Conservation (phyloP, 2,797 vertebrate genomes). For the Ctenopoma kingsleyae region DNA sequence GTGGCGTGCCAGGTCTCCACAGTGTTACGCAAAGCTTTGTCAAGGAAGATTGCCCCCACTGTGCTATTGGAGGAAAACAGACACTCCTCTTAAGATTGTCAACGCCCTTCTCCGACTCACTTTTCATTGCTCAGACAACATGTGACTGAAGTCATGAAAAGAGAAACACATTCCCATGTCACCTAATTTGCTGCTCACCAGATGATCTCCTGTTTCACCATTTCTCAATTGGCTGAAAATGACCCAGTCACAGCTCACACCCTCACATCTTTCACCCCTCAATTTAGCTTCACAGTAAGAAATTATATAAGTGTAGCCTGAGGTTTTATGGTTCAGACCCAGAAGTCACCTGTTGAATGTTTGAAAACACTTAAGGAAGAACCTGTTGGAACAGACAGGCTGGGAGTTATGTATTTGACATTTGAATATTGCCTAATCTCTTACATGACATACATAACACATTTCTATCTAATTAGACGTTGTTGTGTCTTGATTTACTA, state of each 20-base stretch:
- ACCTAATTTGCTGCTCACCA: not conserved
- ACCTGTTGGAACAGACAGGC: not conserved
- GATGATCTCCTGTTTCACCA: conserved; percentile 25
- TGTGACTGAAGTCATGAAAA: conserved; percentile 55
- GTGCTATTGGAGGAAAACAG: conserved; percentile 61
- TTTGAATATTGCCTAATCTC: not conserved
- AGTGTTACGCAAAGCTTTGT: conserved; percentile 59
- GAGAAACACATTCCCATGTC: conserved; percentile 16
- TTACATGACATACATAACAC: not conserved
- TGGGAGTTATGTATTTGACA: not conserved
- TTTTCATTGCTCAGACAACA: conserved; percentile 43
- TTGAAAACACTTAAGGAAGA: not conserved
- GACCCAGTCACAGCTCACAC: conserved; percentile 44
- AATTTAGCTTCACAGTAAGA: not conserved
- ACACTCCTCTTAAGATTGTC: conserved; percentile 46
- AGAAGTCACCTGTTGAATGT: not conserved
- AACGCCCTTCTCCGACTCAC: conserved; percentile 27
- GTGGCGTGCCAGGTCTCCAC: conserved; percentile 39
- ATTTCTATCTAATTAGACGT: not conserved
- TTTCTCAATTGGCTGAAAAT: conserved; percentile 41
- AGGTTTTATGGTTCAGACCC: not conserved
- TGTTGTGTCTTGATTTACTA: not conserved
- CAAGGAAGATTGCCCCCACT: conserved; percentile 21
- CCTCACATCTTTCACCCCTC: not conserved
- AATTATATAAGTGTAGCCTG: conserved; percentile 23